phyloP scores from a whole-genome alignment of 2,113 vertebrate genomes.

The Chiloscyllium plagiosum region DNA sequence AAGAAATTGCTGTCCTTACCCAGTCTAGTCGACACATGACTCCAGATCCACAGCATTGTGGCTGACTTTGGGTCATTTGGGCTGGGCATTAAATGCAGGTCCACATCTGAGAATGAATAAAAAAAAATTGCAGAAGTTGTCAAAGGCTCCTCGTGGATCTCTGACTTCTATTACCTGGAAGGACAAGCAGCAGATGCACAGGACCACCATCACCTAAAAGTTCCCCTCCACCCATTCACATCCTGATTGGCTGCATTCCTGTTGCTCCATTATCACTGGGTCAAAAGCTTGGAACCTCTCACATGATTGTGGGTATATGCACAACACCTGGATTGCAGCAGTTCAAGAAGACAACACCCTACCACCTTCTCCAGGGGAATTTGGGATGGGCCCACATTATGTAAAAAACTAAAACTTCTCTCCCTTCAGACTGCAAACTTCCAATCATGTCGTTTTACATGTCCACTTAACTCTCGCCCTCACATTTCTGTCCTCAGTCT shows the following conservation, averaged over 20 bases:
- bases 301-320: not conserved
- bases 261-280: not conserved
- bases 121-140: not conserved
- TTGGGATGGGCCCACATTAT: not conserved
- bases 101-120: too few relatives aligned
- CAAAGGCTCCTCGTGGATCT: not conserved
- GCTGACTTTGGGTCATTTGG: too few relatives aligned
- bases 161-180: not conserved
- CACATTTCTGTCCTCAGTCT: not conserved
- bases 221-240: not conserved
- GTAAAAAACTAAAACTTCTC: not conserved
- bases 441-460: not conserved
- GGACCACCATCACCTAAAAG: too few relatives aligned
- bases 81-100: too few relatives aligned
- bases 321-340: too few relatives aligned
- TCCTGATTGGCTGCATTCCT: not conserved
- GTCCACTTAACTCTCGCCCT: not conserved
- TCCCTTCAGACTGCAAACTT: not conserved
- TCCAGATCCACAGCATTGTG: too few relatives aligned
- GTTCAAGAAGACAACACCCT: too few relatives aligned
- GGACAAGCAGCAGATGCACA: not conserved
- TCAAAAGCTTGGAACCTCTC: not conserved
- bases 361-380: not conserved
- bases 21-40: too few relatives aligned
- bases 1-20: too few relatives aligned